Base-by-base conservation (phyloP, 1,140 invertebrate genomes). In the Psilanteris sp. region DNA sequence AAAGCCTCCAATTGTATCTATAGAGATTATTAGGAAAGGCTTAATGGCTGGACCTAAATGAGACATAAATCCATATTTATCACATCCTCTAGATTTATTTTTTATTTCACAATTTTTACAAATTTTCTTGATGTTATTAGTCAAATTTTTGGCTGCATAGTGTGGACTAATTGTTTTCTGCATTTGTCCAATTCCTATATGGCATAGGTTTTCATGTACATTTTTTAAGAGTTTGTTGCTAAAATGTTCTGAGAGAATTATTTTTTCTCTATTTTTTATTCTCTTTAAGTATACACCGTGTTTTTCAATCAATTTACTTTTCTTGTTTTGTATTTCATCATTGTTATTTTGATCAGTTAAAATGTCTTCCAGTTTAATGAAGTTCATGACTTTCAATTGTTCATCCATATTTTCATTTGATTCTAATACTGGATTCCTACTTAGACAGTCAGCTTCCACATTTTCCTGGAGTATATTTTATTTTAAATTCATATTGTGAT, bases 1-100 rank as follows among this genome's bases (percentile, higher is more conserved):
- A 66, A 84, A 81, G 0, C 77, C 83, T 31, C 79, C 83, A 48
- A 85, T 83, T 0, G 79, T 85, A 22, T 83, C 82, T 6, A 85
- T 72, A 4, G 81, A 82, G 7, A 82, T 46, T 48, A 85, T 90
- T 88, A 84, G 87, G 29, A 76, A 78, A 6, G 75, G 77, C 5
- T 36, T 9, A 44, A 39, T 66, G 0, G 64, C 77, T 46, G 74
- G 79, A 5, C 72, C 67, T 2, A 79, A 14, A 7, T 70, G 64
- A 20, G 74, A 77, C 62, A 81, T 70, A 18, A 77, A 37, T 32
- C 72, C 67, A 1, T 24, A 11, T 24, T 52, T 52, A 1, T 10
- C 11, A 55, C 64, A 39, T 62, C 14, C 20, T 68, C 46, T 36
- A 13, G 46, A 13, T 24, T 52, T 52, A 34, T 52, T 52, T 36